Conservation (phyloP, 1,140 invertebrate genomes). For the Trigoniulus corallinus region DNA sequence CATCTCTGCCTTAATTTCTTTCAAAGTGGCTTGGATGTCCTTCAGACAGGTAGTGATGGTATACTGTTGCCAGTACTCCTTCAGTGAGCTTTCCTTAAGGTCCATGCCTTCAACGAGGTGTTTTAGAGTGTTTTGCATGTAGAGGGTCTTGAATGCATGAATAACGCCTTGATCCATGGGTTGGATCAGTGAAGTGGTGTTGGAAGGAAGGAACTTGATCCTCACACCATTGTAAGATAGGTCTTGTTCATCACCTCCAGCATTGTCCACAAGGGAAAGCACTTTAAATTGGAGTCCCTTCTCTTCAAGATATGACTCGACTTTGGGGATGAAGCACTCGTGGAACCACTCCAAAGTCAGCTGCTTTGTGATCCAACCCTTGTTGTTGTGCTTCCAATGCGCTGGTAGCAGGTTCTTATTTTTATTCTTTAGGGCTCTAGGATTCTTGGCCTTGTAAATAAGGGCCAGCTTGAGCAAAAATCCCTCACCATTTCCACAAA, state of each 20-base stretch:
- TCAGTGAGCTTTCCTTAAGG: constrained; percentile 1
- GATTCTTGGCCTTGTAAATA: too few species aligned
- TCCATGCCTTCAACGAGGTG: constrained; percentile 6
- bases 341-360: background rate
- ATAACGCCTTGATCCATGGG: constrained; percentile 13
- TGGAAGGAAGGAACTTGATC: constrained; percentile 7
- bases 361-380: background rate
- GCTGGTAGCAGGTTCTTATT: constrained; percentile 1
- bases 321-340: constrained; percentile 1
- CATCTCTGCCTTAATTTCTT: constrained; percentile 5
- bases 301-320: constrained; percentile 7
- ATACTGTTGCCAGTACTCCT: constrained; percentile 6
- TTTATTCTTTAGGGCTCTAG: too few species aligned
- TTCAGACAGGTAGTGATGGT: constrained; percentile 5
- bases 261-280: constrained; percentile 12
- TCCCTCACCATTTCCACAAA: constrained; percentile 7
- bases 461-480: constrained; percentile 6
- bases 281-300: constrained; percentile 12
- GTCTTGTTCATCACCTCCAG: constrained; percentile 6
- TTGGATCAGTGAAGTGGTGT: constrained; percentile 9
- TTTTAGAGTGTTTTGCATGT: constrained; percentile 2
- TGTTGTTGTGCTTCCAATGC: background rate
- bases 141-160: constrained; percentile 7
- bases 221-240: constrained; percentile 4
- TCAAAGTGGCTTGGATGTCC: constrained; percentile 3